Base-by-base conservation (phyloP, 2,113 vertebrate species). In the Lonchura striata region DNA sequence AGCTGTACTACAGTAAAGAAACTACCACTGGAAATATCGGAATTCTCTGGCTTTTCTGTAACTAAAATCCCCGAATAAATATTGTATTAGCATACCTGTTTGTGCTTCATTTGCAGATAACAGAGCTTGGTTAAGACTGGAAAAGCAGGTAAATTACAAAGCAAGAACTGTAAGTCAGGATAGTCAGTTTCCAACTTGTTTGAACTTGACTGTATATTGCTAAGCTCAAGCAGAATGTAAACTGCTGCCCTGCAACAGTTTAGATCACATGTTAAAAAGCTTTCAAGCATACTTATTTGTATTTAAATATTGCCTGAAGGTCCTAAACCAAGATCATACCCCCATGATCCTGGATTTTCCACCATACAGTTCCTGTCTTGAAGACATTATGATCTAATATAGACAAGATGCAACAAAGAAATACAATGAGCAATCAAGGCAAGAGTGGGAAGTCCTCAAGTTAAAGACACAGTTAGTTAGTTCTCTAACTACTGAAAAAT, bases 241-340 rank as follows among this genome's bases (percentile, higher is more conserved):
- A 92, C 95, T 94, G 72, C 83, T 94, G 65, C 47, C 80, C 92
- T 71, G 18, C 64, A 94, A 94, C 79, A 94, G 66, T 60, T 95
- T 53, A 92, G 63, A 88, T 91, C 76, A 65, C 82, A 88, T 23
- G 80, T 61, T 78, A 60, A 64, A 72, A 64, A 72, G 76, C 72
- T 92, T 95, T 92, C 88, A 93, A 76, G 65, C 47, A 69, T 15
- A 56, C 57, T 61, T 88, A 79, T 90, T 93, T 94, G 79, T 59
- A 88, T 86, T 86, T 89, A 82, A 89, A 77, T 83, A 91, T 8
- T 90, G 79, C 79, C 64, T 52, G 27, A 80, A 94, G 90, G 75
- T 72, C 49, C 64, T 80, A 85, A 82, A 86, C 35, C 71, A 94
- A 87, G 75, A 88, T 72, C 82, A 80, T 80, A 85, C 28, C 19